These are phyloP conservation scores for Scrobipalpa costella DNA, from an alignment of 2,888 invertebrate genomes.

Conservation along the genomic window DNA sequence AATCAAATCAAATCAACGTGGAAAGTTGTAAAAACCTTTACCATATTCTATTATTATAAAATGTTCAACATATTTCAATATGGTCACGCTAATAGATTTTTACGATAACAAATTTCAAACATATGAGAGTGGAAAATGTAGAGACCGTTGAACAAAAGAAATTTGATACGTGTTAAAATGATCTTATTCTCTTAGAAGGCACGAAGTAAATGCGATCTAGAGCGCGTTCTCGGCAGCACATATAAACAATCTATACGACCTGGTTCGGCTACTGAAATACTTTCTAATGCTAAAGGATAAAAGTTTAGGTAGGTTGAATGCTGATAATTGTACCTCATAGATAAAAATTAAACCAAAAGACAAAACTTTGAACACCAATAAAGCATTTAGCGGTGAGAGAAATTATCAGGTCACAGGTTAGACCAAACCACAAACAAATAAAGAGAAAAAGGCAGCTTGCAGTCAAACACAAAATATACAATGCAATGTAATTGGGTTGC, in stretches of 20 bases:
- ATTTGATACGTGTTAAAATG: constrained; percentile 39
- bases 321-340: neutral
- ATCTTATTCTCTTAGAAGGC: constrained; percentile 42
- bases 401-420: constrained; percentile 12
- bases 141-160: constrained; percentile 30
- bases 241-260: constrained; percentile 30
- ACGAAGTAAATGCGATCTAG: constrained; percentile 48
- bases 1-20: neutral
- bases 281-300: neutral
- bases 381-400: neutral
- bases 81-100: constrained; percentile 21
- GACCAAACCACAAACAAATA: constrained; percentile 25
- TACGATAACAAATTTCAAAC: constrained; percentile 22
- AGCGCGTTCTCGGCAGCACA: constrained; percentile 40
- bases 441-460: constrained; percentile 15
- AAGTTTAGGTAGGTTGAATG: neutral
- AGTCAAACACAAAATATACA: constrained; percentile 20
- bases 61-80: constrained; percentile 20
- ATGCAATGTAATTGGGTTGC: constrained; percentile 30
- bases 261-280: neutral
- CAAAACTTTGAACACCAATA: neutral
- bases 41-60: neutral
- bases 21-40: neutral
- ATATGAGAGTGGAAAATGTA: constrained; percentile 17
- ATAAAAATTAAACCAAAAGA: neutral